These are phyloP conservation scores for Halcyon malimbica DNA, from an alignment of 2,113 vertebrate genomes.

Conservation along the genomic window DNA sequence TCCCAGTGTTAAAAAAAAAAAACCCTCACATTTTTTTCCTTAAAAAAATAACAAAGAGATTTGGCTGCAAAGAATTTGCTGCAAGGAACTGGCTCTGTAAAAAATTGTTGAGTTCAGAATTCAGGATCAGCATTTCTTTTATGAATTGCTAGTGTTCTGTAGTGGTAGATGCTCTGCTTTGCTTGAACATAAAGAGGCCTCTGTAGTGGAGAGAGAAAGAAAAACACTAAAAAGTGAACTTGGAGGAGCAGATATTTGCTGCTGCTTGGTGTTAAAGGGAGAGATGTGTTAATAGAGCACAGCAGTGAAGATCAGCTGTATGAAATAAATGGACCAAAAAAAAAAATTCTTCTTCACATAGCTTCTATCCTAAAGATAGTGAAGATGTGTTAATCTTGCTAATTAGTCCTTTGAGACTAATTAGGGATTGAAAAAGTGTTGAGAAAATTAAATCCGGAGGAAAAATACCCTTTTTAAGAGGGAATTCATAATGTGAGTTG, in stretches of 20 bases:
- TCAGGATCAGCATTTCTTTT: not conserved
- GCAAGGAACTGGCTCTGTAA: not conserved
- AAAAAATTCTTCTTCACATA: not conserved
- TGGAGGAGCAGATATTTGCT: not conserved
- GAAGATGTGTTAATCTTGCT: slow-evolving; percentile 26
- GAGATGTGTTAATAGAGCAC: not conserved
- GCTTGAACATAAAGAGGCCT: not conserved
- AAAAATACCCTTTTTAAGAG: not conserved
- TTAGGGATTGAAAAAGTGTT: slow-evolving; percentile 4
- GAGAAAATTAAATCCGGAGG: slow-evolving; percentile 40
- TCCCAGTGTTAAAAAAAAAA: not conserved
- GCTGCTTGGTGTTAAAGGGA: not conserved
- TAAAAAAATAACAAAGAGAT: not conserved
- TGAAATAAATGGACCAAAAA: slow-evolving; percentile 32
- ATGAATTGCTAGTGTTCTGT: not conserved
- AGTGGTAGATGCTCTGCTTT: not conserved
- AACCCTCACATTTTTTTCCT: not conserved
- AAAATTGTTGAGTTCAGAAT: not conserved
- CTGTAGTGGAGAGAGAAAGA: not conserved
- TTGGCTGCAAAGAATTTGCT: not conserved
- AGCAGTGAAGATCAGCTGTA: not conserved
- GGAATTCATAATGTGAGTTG: slow-evolving; percentile 8
- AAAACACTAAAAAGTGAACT: not conserved
- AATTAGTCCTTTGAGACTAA: slow-evolving; percentile 46
- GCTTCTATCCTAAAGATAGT: not conserved